Evolutionary conservation across 2,113 vertebrate genomes (phyloP).

Genomic region (Cochlearius cochlearius): DNA sequence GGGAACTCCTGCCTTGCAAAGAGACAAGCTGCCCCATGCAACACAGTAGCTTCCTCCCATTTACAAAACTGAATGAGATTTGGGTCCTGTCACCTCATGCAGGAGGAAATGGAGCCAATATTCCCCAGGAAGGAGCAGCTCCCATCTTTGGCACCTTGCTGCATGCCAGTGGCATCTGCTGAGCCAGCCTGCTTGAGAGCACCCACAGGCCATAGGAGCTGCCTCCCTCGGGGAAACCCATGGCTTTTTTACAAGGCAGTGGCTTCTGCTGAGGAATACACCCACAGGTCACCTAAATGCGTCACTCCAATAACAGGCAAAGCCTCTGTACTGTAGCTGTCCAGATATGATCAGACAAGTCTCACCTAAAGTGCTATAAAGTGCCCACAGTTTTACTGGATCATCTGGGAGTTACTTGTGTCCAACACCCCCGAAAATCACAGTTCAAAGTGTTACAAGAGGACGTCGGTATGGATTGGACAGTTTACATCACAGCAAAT

Average conservation of each 20-base stretch:
- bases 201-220: fast-evolving
- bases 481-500: not conserved
- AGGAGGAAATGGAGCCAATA: not conserved
- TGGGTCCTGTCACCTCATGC: not conserved
- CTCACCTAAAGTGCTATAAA: not conserved
- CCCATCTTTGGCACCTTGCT: not conserved
- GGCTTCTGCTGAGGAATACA: not conserved
- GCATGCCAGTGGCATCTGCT: not conserved
- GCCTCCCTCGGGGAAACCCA: fast-evolving
- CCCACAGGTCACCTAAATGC: not conserved
- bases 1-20: not conserved
- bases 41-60: not conserved
- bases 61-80: not conserved
- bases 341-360: not conserved
- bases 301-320: fast-evolving
- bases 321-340: not conserved
- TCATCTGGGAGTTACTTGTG: not conserved
- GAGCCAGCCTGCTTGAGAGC: not conserved
- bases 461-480: not conserved
- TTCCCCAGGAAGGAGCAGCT: not conserved
- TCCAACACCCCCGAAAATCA: not conserved
- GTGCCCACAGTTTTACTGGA: not conserved
- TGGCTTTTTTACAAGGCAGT: not conserved
- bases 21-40: not conserved
- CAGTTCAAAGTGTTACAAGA: not conserved